Conservation (phyloP, 2,888 invertebrate species). For the Branchinecta sandiegonensis region DNA sequence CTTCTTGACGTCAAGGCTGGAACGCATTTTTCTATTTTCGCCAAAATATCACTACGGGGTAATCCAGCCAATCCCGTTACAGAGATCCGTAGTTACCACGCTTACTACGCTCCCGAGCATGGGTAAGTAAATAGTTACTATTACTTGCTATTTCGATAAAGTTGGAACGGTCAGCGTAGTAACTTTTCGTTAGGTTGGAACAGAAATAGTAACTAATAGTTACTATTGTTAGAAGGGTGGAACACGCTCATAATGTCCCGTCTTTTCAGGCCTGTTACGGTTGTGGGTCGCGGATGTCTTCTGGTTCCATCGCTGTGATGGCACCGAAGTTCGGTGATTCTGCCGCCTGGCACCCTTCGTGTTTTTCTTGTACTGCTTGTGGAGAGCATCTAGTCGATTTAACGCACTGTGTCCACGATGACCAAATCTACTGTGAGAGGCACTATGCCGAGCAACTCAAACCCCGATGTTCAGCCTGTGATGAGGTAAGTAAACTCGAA, state of each 20-base stretch:
- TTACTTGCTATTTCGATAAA: neutral
- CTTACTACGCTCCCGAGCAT: too few relatives aligned
- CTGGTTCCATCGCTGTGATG: slow-evolving; percentile 66
- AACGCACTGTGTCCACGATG: slow-evolving; percentile 83
- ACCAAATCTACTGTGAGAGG: slow-evolving; percentile 74
- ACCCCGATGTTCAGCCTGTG: slow-evolving; percentile 89
- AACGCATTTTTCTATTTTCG: too few relatives aligned
- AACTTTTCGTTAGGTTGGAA: slow-evolving; percentile 1
- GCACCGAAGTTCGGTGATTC: slow-evolving; percentile 62
- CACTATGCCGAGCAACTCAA: slow-evolving; percentile 94
- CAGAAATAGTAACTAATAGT: too few relatives aligned
- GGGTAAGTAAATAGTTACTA: too few relatives aligned
- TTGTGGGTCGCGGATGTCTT: slow-evolving; percentile 62
- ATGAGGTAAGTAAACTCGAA: slow-evolving; percentile 70
- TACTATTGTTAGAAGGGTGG: too few relatives aligned
- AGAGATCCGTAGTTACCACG: too few relatives aligned
- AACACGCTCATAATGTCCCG: slow-evolving; percentile 18
- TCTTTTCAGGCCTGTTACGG: slow-evolving; percentile 55
- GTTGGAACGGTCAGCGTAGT: neutral
- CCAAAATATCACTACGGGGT: too few relatives aligned
- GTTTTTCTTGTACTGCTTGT: slow-evolving; percentile 79
- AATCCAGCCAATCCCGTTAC: too few relatives aligned
- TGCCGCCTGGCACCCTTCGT: slow-evolving; percentile 73
- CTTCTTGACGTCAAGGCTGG: too few relatives aligned
- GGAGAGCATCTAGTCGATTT: slow-evolving; percentile 87